A percentile compares a stretch with the other conserved stretches of the same genome.
phyloP scores from a whole-genome alignment of 2,113 vertebrate species.

The Callorhinus ursinus region DNA sequence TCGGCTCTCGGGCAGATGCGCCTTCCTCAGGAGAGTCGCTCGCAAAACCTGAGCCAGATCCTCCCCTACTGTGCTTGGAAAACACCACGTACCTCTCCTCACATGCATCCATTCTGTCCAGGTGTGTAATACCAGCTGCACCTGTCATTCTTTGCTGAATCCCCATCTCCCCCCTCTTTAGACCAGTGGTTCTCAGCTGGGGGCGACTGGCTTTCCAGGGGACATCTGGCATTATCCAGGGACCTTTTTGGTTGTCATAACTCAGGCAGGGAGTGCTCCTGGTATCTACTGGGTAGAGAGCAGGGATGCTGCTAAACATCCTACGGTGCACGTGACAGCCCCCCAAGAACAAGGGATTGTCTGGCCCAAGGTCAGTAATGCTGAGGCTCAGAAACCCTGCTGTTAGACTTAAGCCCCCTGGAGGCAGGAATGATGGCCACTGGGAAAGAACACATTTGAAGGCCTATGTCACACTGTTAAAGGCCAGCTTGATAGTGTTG shows the following conservation, averaged over 20 bases:
- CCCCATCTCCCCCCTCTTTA: rapidly evolving
- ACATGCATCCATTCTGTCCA: rapidly evolving
- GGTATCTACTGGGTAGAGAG: neutral
- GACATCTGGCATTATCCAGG: neutral
- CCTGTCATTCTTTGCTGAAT: rapidly evolving
- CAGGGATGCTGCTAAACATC: neutral
- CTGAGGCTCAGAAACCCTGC: rapidly evolving
- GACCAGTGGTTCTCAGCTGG: neutral
- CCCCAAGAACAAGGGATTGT: neutral
- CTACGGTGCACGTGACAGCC: rapidly evolving
- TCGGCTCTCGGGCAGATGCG: neutral
- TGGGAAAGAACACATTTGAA: rapidly evolving
- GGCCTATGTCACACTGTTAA: rapidly evolving
- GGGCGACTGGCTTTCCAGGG: rapidly evolving
- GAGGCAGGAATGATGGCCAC: neutral
- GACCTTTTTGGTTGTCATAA: neutral
- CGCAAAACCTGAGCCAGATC: rapidly evolving
- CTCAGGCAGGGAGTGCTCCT: too few species aligned
- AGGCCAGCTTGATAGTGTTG: neutral
- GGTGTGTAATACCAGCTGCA: rapidly evolving
- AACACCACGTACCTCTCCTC: rapidly evolving
- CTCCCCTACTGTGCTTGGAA: neutral
- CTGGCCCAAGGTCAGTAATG: neutral
- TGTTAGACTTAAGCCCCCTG: neutral
- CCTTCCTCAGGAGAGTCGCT: neutral